Base-by-base conservation (phyloP, 2,888 invertebrate species). In the Synergus itoensis region DNA sequence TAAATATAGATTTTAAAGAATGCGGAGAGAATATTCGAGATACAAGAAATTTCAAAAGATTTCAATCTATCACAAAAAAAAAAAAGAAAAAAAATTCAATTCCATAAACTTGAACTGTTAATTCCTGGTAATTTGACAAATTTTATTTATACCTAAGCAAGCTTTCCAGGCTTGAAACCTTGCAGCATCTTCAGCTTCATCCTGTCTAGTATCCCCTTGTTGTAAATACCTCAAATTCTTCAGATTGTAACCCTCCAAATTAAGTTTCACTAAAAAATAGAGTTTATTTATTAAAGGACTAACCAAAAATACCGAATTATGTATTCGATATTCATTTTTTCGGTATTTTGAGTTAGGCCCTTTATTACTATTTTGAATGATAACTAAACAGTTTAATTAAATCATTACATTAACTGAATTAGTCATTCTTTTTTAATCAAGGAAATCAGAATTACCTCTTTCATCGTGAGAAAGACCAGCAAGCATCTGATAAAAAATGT, bases 401-500 rank as follows among this genome's bases (percentile, higher is more conserved):
- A 12, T 21, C 45, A 45, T 48, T 48, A 45, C 48, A 41, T 45
- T 7, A 69, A 69, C 2, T 14, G 67, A 28, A 14, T 0, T 5
- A 14, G 12, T 12, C 4, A 73, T 43, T 21, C 3, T 53, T 48
- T 53, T 28, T 36, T 28, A 36, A 73, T n/a, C 43, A 40, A 75
- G 11, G 40, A 53, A 48, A 63, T 60, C 1, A 79, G n/a, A 48
- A 43, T 87, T 89, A 94, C 94, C 93, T 92, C 96, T 93, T 91
- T 99, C 99, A 86, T 98, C 98, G 77, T 95, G 93, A 64, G 96
- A 95, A 41, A 99, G 94, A 0, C 99, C 98, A 21, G 98, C 98
- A 77, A 97, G 93, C 95, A 99, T 96, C 94, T 99, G 98, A 93
- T 99, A 99, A 93, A 99, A 99, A 88, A 99, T 98, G 92, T 99